Base-by-base conservation (phyloP, 2,888 invertebrate genomes). In the Nomada ferruginata region DNA sequence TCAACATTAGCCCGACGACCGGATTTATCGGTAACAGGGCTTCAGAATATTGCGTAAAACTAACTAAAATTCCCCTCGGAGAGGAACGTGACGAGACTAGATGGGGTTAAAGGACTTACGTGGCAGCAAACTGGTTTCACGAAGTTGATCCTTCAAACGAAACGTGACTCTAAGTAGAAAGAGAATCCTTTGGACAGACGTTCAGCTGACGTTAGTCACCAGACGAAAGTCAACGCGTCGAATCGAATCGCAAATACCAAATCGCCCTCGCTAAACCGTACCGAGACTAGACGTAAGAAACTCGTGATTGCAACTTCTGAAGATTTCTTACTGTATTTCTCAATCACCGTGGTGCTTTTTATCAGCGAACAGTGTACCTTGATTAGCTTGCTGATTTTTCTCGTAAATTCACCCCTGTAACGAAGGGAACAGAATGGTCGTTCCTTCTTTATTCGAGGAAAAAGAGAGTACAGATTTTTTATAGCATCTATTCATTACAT, bases 51-150 rank as follows among this genome's bases (percentile, higher is more conserved):
- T 53, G 42, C 52, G 59, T 29, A 36, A 53, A 60, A 53, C 52
- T 29, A 47, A 47, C 42, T 52, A 23, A 47, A 66, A 77, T 61
- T 77, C 53, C 50, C 7, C 50, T 20, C 5, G 52, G 44, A 50
- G n/a, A n/a, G 5, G 61, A 29, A 66, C 66, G 65, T 50, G 75
- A 75, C 76, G 53, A 10, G 53, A 65, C 76, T 61, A 61, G 75
- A 36, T 13, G 52, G 47, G 36, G n/a, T 60, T 66, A 60, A 75
- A 13, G 53, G 60, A 53, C 29, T 36, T n/a, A 44, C 13, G 11
- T 4, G 26, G 23, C 3, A 11, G 20, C 7, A 50, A 59, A 50
- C n/a, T 0, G 36, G 10, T 5, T 44, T 13, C 29, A 20, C 20
- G 15, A 23, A n/a, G 10, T 50, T 55, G 73, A 71, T 55, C 53